Conservation (phyloP, 2,113 vertebrate species). For the Actinemys pallida region DNA sequence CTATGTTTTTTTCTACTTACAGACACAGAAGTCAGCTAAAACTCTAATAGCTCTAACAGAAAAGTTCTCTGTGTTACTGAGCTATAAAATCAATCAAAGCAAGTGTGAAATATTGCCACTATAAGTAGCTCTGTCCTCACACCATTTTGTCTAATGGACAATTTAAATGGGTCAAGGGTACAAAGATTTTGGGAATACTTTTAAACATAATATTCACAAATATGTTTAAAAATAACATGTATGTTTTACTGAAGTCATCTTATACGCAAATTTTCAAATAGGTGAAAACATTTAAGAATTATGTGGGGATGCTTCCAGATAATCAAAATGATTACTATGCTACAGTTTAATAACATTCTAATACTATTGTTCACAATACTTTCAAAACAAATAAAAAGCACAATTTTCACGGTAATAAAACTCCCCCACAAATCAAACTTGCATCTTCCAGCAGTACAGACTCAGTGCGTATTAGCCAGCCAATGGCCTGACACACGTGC, state of each 20-base stretch:
- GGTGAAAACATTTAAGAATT: not conserved
- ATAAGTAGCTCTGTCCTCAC: not conserved
- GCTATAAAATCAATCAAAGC: not conserved
- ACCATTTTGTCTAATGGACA: not conserved
- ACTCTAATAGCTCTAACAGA: not conserved
- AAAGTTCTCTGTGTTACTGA: not conserved
- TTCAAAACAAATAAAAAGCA: not conserved
- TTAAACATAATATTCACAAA: not conserved
- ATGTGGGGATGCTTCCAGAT: not conserved
- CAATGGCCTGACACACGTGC: not conserved
- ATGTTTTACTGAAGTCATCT: not conserved
- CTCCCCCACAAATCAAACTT: not conserved
- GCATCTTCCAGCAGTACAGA: not conserved
- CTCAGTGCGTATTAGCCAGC: not conserved
- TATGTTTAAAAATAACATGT: not conserved
- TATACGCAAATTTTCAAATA: not conserved
- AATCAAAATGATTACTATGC: not conserved
- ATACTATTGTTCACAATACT: not conserved
- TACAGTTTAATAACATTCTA: not conserved
- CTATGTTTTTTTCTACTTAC: not conserved
- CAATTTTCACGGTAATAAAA: not conserved
- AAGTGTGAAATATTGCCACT: slow-evolving; percentile 1
- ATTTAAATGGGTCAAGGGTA: not conserved
- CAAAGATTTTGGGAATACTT: not conserved
- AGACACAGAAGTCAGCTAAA: not conserved